Evolutionary conservation across 37 sponge, comb jelly and placozoan genomes (phyloP), one percentile per base, ranked within the genome.

Genomic region (Aplysina aerophoba): DNA sequence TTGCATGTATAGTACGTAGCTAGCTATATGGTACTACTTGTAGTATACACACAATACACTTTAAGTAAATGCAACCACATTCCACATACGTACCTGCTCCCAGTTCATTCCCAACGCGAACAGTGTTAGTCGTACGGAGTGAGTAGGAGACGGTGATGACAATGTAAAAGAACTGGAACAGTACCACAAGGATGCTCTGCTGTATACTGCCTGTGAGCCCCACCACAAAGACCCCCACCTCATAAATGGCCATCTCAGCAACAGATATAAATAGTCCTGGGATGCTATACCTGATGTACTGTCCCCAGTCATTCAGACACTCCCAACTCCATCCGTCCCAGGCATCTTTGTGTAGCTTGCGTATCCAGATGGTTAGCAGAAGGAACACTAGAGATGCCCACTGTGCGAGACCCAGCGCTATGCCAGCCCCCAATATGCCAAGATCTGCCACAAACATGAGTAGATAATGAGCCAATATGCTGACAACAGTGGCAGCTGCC

Each of bases 321-420:
- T 90, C 90, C 82, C 72, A 85, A 57, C 79, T 90, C 90, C 90
- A 90, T 33, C 90, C 90, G 0, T 80, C 85, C 89, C 89, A 88
- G 41, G 89, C 84, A 58, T 65, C 37, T 44, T 84, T 88, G 80
- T 88, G 89, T 6, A 88, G 84, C 67, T 84, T 80, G 14, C 84
- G 30, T 34, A 15, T 54, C 66, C 61, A 44, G 19, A 88, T 54
- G 3, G 62, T 21, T 0, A 83, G 33, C 28, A 88, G 58, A 0
- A 88, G 24, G 16, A 73, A 12, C 20, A 83, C 69, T 19, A 31
- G 33, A 4, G 20, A 17, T 44, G 50, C 50, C 21, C 40, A 65
- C 41, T 67, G 67, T n/a, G 68, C 25, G 8, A 83, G 65, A 17
- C 39, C 69, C 50, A 67, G 33, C 21, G 84, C 37, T 17, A 67